These are phyloP conservation scores for Papilio helenus DNA, from an alignment of 1,140 invertebrate species.

Conservation along the genomic window DNA sequence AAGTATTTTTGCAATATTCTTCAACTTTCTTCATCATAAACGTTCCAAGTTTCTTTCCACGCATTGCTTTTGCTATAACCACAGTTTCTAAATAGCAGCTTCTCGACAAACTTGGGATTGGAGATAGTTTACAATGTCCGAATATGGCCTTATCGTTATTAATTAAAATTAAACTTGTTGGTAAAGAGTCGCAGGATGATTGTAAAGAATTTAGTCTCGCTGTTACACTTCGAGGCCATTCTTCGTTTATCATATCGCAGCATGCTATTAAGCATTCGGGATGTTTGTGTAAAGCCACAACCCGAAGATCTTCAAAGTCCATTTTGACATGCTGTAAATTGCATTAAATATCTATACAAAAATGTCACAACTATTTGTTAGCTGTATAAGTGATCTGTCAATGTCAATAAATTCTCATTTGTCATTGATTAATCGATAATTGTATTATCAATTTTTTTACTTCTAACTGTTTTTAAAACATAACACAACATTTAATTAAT, in stretches of 20 bases:
- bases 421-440: not conserved
- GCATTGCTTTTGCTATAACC: conserved; percentile 86
- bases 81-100: conserved; percentile 91
- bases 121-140: conserved; percentile 89
- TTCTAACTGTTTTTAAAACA: not conserved
- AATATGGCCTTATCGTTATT: conserved; percentile 84
- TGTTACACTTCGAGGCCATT: conserved; percentile 91
- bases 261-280: conserved; percentile 87
- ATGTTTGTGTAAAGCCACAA: conserved; percentile 87
- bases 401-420: not conserved
- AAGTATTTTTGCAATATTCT: conserved; percentile 85
- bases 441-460: not conserved
- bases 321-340: conserved; percentile 43
- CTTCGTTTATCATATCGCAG: conserved; percentile 89
- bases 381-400: not conserved
- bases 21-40: conserved; percentile 87
- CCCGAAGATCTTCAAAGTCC: conserved; percentile 65
- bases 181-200: conserved; percentile 87
- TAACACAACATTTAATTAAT: not conserved
- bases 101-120: conserved; percentile 85
- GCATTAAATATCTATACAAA: conserved; percentile 18
- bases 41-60: conserved; percentile 89
- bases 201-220: conserved; percentile 88
- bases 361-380: not conserved
- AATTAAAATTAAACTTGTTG: conserved; percentile 88